Evolutionary conservation across 1,140 invertebrate genomes (phyloP).

Genomic region (Probaryconus sp.): DNA sequence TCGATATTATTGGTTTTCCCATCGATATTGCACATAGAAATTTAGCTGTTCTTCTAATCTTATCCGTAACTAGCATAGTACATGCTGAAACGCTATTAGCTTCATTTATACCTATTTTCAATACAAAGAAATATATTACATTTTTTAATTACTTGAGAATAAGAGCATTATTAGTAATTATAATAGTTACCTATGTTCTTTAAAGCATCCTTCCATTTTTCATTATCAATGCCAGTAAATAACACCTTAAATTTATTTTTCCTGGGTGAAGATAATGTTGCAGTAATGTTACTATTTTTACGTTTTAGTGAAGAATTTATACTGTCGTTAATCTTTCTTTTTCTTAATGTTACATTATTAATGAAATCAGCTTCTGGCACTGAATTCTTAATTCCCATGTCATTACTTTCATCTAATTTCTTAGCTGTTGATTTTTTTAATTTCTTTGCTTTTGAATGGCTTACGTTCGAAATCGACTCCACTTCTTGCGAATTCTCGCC

Average conservation of each 20-base stretch:
- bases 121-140: too few species aligned
- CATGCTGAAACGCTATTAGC: conserved; percentile 68
- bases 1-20: conserved; percentile 74
- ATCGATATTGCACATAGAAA: conserved; percentile 74
- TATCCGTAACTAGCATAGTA: conserved; percentile 76
- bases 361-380: too few species aligned
- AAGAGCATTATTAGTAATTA: too few species aligned
- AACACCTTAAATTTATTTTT: conserved; percentile 27
- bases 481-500: conserved; percentile 28
- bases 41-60: conserved; percentile 76
- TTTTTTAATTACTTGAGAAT: too few species aligned
- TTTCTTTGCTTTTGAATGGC: conserved; percentile 1
- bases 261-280: conserved; percentile 2
- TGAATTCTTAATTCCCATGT: too few species aligned
- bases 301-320: too few species aligned
- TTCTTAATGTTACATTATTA: too few species aligned
- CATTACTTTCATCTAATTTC: conserved; percentile 5
- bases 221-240: conserved; percentile 32
- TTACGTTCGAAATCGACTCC: conserved; percentile 1
- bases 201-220: conserved; percentile 15
- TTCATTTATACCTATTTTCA: too few species aligned
- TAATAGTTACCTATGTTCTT: conserved; percentile 42
- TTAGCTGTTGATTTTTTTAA: too few species aligned
- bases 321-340: too few species aligned
- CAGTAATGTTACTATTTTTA: too few species aligned